phyloP scores from a whole-genome alignment of 2,797 vertebrate genomes.

The Scolopax bukidnonensis region DNA sequence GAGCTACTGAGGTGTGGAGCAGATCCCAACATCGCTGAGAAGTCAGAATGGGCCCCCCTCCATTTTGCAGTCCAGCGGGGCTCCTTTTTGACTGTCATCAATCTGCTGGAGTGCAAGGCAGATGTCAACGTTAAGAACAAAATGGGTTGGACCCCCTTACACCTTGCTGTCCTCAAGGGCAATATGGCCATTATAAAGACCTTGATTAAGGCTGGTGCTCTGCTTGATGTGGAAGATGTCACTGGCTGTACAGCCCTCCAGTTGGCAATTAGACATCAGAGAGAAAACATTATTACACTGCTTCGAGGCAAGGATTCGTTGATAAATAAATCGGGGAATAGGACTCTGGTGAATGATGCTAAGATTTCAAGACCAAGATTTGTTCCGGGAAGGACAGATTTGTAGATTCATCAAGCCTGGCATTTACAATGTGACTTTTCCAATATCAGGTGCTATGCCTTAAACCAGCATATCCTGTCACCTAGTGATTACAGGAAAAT shows the following conservation, averaged over 20 bases:
- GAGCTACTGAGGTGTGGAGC: conserved; percentile 81
- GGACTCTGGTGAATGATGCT: background rate
- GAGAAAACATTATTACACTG: conserved; percentile 75
- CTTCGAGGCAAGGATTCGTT: conserved; percentile 54
- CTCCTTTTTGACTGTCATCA: conserved; percentile 77
- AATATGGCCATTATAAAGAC: conserved; percentile 80
- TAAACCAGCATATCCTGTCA: background rate
- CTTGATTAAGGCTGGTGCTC: conserved; percentile 81
- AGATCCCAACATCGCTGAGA: conserved; percentile 78
- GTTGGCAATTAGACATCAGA: conserved; percentile 77
- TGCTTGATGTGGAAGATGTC: conserved; percentile 69
- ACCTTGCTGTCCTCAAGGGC: conserved; percentile 83
- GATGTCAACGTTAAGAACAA: conserved; percentile 80
- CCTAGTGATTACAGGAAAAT: background rate
- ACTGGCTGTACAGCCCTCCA: conserved; percentile 79
- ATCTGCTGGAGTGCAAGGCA: conserved; percentile 80
- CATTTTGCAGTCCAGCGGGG: conserved; percentile 82
- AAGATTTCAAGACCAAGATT: background rate
- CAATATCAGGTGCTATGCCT: background rate
- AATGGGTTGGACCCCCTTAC: conserved; percentile 80
- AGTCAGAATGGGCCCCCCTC: conserved; percentile 82
- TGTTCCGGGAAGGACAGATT: background rate
- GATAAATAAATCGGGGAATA: rapidly evolving
- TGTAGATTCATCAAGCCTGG: background rate
- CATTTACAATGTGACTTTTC: background rate